Conservation (phyloP, 2,888 invertebrate genomes). For the Melinaea menophilus region DNA sequence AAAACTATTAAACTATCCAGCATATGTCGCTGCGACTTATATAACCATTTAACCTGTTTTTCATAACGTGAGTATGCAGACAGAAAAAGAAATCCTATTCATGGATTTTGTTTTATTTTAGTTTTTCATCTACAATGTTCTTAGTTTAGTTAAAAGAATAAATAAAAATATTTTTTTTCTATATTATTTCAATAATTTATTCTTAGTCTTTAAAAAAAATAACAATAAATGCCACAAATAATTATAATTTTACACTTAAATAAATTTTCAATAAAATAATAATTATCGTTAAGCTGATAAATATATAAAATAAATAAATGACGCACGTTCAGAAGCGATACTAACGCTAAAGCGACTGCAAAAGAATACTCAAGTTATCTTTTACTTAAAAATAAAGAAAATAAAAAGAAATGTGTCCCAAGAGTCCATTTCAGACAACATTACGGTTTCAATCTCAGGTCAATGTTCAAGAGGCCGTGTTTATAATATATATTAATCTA, state of each 20-base stretch:
- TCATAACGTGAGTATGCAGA: too few species aligned
- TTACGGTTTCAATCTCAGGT: slow-evolving; percentile 28
- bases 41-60: too few species aligned
- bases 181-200: too few species aligned
- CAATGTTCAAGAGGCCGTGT: slow-evolving; percentile 22
- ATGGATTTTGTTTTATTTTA: too few species aligned
- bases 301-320: neutral
- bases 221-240: too few species aligned
- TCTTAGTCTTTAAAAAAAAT: too few species aligned
- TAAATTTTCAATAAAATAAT: too few species aligned
- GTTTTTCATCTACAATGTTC: neutral
- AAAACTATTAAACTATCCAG: too few species aligned
- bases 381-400: slow-evolving; percentile 12
- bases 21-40: too few species aligned
- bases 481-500: slow-evolving; percentile 29
- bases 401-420: slow-evolving; percentile 19
- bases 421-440: slow-evolving; percentile 20
- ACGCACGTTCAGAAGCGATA: slow-evolving; percentile 1
- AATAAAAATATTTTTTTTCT: neutral
- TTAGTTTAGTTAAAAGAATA: slow-evolving; percentile 19
- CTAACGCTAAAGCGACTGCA: neutral
- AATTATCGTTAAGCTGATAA: too few species aligned
- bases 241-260: too few species aligned
- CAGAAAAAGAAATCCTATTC: too few species aligned
- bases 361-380: neutral